Percentiles rank a stretch among this genome's conserved stretches.
Conservation (phyloP, 2,797 vertebrate species). For the Adelosebastes latens region DNA sequence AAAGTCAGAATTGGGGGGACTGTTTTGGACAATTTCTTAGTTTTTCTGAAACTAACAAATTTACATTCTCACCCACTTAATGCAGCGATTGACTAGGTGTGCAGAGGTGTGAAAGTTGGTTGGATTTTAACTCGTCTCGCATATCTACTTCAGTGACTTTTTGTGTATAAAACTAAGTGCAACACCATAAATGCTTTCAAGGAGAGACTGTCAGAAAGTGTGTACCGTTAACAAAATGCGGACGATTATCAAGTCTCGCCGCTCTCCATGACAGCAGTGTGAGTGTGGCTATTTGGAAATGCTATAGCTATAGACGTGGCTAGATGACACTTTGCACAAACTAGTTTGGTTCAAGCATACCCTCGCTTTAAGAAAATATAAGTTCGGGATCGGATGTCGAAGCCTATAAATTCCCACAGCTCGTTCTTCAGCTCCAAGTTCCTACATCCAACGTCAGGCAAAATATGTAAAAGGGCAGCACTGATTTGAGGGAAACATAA, state of each 20-base stretch:
- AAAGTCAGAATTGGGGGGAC: background rate
- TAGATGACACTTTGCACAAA: background rate
- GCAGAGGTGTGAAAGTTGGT: background rate
- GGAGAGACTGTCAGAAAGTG: background rate
- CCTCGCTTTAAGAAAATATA: background rate
- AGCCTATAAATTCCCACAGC: conserved; percentile 10
- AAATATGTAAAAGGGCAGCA: conserved; percentile 18
- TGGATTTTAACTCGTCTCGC: background rate
- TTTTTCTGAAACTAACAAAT: background rate
- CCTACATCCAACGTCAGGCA: background rate
- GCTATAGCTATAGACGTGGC: background rate
- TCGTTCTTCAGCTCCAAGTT: background rate
- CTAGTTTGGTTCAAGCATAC: background rate
- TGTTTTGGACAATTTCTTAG: background rate
- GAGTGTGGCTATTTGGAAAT: background rate
- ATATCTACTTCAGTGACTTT: background rate
- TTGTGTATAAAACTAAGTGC: background rate
- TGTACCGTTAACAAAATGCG: background rate
- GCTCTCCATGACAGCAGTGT: background rate
- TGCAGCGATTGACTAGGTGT: background rate
- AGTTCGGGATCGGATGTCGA: background rate
- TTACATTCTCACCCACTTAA: background rate
- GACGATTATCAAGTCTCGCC: background rate
- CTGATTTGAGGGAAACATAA: conserved; percentile 5
- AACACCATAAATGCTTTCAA: background rate